These are phyloP conservation scores for Siniperca chuatsi DNA, from an alignment of 2,113 vertebrate species.

Conservation along the genomic window DNA sequence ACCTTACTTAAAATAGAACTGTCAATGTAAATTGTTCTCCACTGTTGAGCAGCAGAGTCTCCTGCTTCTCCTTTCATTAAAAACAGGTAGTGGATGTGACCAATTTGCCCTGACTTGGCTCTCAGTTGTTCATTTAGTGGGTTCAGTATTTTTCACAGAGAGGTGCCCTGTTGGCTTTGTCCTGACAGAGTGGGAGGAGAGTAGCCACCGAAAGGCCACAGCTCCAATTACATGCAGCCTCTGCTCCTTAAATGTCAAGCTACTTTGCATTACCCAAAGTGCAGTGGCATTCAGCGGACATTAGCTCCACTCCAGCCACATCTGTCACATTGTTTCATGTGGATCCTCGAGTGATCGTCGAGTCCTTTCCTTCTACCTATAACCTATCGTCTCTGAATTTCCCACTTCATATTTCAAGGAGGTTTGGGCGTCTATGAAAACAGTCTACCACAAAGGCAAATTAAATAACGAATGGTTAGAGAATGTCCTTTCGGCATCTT, in stretches of 20 bases:
- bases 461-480: conserved; percentile 51
- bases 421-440: conserved; percentile 25
- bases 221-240: conserved; percentile 79
- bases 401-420: conserved; percentile 32
- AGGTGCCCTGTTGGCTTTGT: conserved; percentile 64
- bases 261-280: conserved; percentile 81
- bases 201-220: conserved; percentile 77
- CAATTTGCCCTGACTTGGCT: conserved; percentile 45
- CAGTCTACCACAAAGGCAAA: conserved; percentile 41
- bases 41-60: conserved; percentile 1
- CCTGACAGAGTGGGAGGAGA: conserved; percentile 66
- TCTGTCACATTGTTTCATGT: conserved; percentile 71
- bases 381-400: conserved; percentile 28
- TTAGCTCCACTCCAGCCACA: conserved; percentile 72
- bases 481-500: conserved; percentile 55
- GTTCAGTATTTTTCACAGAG: conserved; percentile 54
- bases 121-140: conserved; percentile 46
- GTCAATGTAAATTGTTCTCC: conserved; percentile 30
- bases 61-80: conserved; percentile 39
- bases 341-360: conserved; percentile 20
- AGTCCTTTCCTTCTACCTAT: conserved; percentile 18
- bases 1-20: conserved; percentile 35
- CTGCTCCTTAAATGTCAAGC: conserved; percentile 83
- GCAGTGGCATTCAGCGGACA: conserved; percentile 76
- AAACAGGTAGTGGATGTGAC: conserved; percentile 38